These are phyloP conservation scores for Periphyllus acericola DNA, from an alignment of 2,888 invertebrate species.

Conservation along the genomic window DNA sequence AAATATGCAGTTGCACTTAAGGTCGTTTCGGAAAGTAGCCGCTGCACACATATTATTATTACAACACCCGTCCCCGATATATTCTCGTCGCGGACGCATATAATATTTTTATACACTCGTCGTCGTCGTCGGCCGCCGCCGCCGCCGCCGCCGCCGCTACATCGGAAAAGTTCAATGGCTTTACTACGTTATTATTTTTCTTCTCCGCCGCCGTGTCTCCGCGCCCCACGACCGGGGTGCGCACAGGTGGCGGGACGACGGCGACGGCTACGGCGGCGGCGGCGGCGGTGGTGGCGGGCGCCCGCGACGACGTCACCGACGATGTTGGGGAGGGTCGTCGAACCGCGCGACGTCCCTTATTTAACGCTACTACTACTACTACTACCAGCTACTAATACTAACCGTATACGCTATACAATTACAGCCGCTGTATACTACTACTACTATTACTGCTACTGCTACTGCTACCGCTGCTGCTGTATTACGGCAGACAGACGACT, in stretches of 20 bases:
- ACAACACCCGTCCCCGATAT: not conserved
- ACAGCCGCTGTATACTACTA: not conserved
- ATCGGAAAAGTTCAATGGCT: slow-evolving; percentile 56
- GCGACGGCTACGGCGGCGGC: not conserved
- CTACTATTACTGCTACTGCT: not conserved
- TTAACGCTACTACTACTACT: slow-evolving; percentile 17
- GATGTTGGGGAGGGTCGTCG: slow-evolving; percentile 37
- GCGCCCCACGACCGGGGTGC: slow-evolving; percentile 28
- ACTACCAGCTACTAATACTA: not conserved
- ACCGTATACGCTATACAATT: too few relatives aligned
- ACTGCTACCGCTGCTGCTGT: not conserved
- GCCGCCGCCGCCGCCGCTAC: not conserved
- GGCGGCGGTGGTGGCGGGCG: slow-evolving; percentile 26
- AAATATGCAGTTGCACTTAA: not conserved
- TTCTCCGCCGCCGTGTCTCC: not conserved
- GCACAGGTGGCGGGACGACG: slow-evolving; percentile 53
- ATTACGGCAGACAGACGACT: not conserved
- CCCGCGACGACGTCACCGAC: slow-evolving; percentile 2
- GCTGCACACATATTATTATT: not conserved
- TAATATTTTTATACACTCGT: too few relatives aligned
- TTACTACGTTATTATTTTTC: slow-evolving; percentile 8
- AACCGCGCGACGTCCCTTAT: slow-evolving; percentile 48
- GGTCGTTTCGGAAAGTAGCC: too few relatives aligned
- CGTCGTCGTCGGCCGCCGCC: not conserved
- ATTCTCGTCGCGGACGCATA: too few relatives aligned